These are phyloP conservation scores for Montipora foliosa DNA, from an alignment of 64 coral and sea anemone genomes.

Conservation along the genomic window DNA sequence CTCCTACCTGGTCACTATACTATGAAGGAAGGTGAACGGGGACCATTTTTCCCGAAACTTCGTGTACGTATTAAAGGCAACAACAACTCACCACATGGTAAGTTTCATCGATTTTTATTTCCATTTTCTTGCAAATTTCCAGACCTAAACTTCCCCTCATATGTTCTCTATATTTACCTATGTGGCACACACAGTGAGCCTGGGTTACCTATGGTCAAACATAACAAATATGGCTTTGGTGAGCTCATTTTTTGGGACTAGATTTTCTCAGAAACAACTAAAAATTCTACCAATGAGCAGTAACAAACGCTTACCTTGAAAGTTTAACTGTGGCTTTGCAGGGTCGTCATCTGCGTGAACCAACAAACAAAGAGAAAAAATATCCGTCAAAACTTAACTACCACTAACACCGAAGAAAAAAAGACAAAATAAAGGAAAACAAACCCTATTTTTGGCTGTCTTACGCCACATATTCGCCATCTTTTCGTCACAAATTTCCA, in stretches of 20 bases:
- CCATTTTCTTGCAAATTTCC: too few relatives aligned
- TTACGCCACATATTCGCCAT: not conserved
- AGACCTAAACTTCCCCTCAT: too few relatives aligned
- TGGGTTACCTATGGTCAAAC: not conserved
- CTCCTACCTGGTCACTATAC: too few relatives aligned
- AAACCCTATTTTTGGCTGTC: conserved; percentile 4
- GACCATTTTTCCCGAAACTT: too few relatives aligned
- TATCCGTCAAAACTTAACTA: conserved; percentile 12
- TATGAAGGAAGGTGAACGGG: too few relatives aligned
- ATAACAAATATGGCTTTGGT: not conserved
- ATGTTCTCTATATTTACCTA: too few relatives aligned
- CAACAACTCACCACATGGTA: too few relatives aligned
- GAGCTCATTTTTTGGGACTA: not conserved
- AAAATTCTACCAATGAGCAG: not conserved
- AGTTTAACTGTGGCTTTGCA: conserved; percentile 22
- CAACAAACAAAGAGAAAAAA: not conserved
- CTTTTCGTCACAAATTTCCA: conserved; percentile 36
- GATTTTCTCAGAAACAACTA: conserved; percentile 30
- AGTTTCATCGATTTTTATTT: too few relatives aligned
- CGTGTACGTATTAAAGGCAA: too few relatives aligned
- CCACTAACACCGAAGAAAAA: not conserved
- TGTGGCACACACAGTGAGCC: too few relatives aligned
- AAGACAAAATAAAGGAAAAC: conserved; percentile 13
- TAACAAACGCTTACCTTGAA: not conserved
- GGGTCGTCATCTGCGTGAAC: conserved; percentile 19